Conservation (phyloP, 2,888 invertebrate species). For the Meta bourneti region DNA sequence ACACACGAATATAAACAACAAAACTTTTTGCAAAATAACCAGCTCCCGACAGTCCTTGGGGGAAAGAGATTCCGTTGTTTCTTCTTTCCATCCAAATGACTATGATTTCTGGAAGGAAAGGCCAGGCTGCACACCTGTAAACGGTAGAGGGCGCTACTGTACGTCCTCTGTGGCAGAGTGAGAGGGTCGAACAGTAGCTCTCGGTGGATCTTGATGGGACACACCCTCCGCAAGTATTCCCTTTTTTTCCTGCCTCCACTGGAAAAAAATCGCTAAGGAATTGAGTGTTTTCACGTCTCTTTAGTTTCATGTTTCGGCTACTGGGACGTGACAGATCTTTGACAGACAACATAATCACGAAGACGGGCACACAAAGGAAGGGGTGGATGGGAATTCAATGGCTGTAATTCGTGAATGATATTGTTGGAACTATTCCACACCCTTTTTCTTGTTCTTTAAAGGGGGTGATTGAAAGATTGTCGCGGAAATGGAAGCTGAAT, state of each 20-base stretch:
- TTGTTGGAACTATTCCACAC: too few relatives aligned
- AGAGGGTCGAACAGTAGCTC: slow-evolving; percentile 74
- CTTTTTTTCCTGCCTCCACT: slow-evolving; percentile 15
- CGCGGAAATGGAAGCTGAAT: too few relatives aligned
- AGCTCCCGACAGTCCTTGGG: neutral
- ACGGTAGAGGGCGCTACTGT: slow-evolving; percentile 74
- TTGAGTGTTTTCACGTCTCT: slow-evolving; percentile 52
- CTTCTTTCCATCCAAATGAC: slow-evolving; percentile 58
- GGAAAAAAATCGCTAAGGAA: slow-evolving; percentile 23
- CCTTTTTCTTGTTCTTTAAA: too few relatives aligned
- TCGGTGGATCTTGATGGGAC: slow-evolving; percentile 63
- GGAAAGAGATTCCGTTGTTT: slow-evolving; percentile 20
- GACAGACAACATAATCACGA: slow-evolving; percentile 27
- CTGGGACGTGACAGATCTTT: slow-evolving; percentile 29
- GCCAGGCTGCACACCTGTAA: slow-evolving; percentile 63
- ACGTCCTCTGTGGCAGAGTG: slow-evolving; percentile 60
- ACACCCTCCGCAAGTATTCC: slow-evolving; percentile 54
- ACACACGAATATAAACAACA: slow-evolving; percentile 52
- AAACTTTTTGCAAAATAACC: slow-evolving; percentile 42
- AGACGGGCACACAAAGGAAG: neutral
- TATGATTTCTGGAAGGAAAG: slow-evolving; percentile 52
- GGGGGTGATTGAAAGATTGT: too few relatives aligned
- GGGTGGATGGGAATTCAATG: neutral
- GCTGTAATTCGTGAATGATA: neutral
- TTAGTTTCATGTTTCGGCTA: slow-evolving; percentile 31